Base-by-base conservation (phyloP, 2,113 vertebrate genomes). In the Tricholaema leucomelas region DNA sequence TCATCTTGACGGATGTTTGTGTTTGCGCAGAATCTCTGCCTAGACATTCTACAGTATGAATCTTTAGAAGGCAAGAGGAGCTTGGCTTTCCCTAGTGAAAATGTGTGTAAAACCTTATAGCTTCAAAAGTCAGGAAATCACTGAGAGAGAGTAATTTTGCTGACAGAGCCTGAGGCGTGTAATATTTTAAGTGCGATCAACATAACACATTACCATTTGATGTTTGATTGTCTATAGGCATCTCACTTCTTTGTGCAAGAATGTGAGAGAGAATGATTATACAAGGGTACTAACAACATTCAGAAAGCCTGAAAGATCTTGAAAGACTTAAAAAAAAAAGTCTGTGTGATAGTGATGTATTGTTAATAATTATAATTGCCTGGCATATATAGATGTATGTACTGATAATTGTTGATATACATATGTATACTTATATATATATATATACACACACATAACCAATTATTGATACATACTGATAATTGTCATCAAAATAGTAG, bases 131-230 rank as follows among this genome's bases (percentile, higher is more conserved):
- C 66, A 87, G 65, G 25, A 86, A 88, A 85, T 87, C 74, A 80
- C 61, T 0, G 4, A 44, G 55, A 88, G 36, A 60, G 27, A 23
- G 7, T 21, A 66, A 87, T 90, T 94, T 91, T 95, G 73, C 80
- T 94, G 86, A 81, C 78, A 92, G 87, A 82, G 61, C 91, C 76
- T 18, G 23, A 76, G 78, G 72, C 90, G 78, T 93, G 56, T 55
- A 13, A 15, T 77, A 91, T 87, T 94, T 93, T 87, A 85, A 90
- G 54, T n/a, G 44, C 2, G 5, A 65, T 61, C 64, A 78, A 65
- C 65, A 25, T n/a, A 91, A 85, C 0, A 2, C 24, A 12, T 77
- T 87, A 46, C 19, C 9, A 4, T 64, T 88, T 77, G 77, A 48
- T 88, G 48, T 65, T 75, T 80, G 27, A 54, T 69, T 90, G 55